Percentiles rank a stretch among this genome's conserved stretches.
Evolutionary conservation across 1,140 invertebrate species (phyloP).

Genomic region (Phthorimaea operculella): DNA sequence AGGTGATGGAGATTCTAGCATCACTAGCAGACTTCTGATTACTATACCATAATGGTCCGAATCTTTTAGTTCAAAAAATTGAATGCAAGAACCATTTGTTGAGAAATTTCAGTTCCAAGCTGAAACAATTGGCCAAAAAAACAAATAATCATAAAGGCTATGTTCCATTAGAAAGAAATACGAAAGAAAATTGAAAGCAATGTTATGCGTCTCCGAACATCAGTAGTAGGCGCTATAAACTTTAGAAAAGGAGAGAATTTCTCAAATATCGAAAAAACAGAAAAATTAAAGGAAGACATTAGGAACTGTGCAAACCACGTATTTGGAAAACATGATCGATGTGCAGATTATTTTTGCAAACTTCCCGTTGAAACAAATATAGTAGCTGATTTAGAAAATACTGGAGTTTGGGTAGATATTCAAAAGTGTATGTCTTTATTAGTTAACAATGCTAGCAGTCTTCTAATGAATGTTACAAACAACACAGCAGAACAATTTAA

Average conservation of each 20-base stretch:
- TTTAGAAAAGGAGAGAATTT: conserved; percentile 1
- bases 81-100: conserved; percentile 3
- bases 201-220: neutral
- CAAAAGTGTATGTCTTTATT: neutral
- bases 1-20: conserved; percentile 1
- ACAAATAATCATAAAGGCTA: neutral
- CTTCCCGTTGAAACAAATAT: neutral
- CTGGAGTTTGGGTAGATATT: neutral
- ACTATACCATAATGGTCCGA: neutral
- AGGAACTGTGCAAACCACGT: conserved; percentile 6
- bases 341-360: conserved; percentile 8
- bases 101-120: neutral
- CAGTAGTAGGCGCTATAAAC: neutral
- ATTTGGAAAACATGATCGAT: conserved; percentile 8
- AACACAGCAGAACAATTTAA: conserved; percentile 15
- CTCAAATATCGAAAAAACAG: neutral
- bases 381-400: neutral
- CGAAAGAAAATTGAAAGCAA: neutral
- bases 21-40: neutral
- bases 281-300: conserved; percentile 8
- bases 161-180: too few relatives aligned
- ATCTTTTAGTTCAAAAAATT: neutral
- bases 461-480: conserved; percentile 7
- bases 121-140: neutral
- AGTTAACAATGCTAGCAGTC: neutral